A percentile compares a stretch with the other conserved stretches of the same genome.
Conservation (phyloP, 2,888 invertebrate genomes). For the Sinohyriopsis cumingii region DNA sequence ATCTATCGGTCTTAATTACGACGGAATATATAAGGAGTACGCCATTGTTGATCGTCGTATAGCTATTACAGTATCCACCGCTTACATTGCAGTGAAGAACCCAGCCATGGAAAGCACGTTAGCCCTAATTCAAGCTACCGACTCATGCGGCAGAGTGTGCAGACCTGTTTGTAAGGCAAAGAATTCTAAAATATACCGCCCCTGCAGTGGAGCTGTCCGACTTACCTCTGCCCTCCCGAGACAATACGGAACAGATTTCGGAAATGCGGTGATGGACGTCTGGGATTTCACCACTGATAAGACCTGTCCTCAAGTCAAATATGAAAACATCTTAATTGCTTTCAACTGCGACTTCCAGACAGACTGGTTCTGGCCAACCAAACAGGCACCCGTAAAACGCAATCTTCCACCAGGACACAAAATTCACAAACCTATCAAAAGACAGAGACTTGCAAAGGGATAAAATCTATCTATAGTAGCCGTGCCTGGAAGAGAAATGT, state of each 20-base stretch:
- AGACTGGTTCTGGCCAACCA: slow-evolving; percentile 44
- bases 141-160: slow-evolving; percentile 60
- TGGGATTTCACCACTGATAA: slow-evolving; percentile 49
- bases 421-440: too few relatives aligned
- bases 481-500: too few relatives aligned
- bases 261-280: slow-evolving; percentile 49
- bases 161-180: slow-evolving; percentile 56
- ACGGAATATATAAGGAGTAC: slow-evolving; percentile 59
- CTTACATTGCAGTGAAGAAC: slow-evolving; percentile 52
- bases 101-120: slow-evolving; percentile 31
- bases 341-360: slow-evolving; percentile 61
- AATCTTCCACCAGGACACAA: too few relatives aligned
- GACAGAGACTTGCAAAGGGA: too few relatives aligned
- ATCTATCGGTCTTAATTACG: slow-evolving; percentile 57
- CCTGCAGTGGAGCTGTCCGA: slow-evolving; percentile 55
- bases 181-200: slow-evolving; percentile 35
- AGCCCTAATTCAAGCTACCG: slow-evolving; percentile 51
- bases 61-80: slow-evolving; percentile 53
- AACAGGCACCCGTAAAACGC: slow-evolving; percentile 4
- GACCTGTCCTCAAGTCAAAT: slow-evolving; percentile 47
- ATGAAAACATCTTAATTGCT: slow-evolving; percentile 49
- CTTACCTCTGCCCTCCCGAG: slow-evolving; percentile 37
- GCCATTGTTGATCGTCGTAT: slow-evolving; percentile 59
- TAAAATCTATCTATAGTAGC: too few relatives aligned
- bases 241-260: slow-evolving; percentile 50